These are phyloP conservation scores for Tamandua tetradactyla DNA, from an alignment of 2,797 vertebrate genomes.

Conservation along the genomic window DNA sequence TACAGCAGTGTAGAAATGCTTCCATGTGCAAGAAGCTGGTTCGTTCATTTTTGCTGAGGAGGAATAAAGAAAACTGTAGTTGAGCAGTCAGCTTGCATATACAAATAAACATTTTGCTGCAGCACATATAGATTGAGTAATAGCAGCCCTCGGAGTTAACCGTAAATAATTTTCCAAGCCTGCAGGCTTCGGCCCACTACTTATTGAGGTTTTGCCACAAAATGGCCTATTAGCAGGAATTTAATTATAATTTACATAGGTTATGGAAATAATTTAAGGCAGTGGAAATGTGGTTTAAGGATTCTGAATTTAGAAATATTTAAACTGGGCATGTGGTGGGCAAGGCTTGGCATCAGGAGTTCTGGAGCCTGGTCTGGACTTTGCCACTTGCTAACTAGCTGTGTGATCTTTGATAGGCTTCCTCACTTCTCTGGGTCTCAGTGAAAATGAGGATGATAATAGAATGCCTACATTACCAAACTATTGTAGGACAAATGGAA, in stretches of 20 bases:
- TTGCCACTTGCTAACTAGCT: not conserved
- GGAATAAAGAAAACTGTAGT: constrained; percentile 29
- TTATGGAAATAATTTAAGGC: constrained; percentile 33
- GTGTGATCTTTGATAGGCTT: not conserved
- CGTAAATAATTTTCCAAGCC: constrained; percentile 38
- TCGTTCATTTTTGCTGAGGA: constrained; percentile 47
- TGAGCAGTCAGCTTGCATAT: constrained; percentile 38
- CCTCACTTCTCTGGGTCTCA: not conserved
- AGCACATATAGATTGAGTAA: constrained; percentile 16
- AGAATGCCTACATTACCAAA: not conserved
- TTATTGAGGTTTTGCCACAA: constrained; percentile 40
- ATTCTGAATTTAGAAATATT: constrained; percentile 11
- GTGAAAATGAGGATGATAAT: not conserved
- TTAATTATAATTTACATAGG: constrained; percentile 55
- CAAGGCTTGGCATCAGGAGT: not conserved
- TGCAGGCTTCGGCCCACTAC: not conserved
- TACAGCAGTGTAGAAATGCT: constrained; percentile 17
- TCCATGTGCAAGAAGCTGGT: constrained; percentile 37
- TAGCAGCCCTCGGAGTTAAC: not conserved
- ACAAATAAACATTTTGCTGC: not conserved
- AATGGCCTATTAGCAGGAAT: constrained; percentile 52
- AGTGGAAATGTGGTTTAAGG: constrained; percentile 1
- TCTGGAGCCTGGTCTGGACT: not conserved
- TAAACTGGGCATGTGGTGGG: not conserved
- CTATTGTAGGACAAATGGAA: not conserved